These are phyloP conservation scores for Picus viridis DNA, from an alignment of 2,797 vertebrate species.

Conservation along the genomic window DNA sequence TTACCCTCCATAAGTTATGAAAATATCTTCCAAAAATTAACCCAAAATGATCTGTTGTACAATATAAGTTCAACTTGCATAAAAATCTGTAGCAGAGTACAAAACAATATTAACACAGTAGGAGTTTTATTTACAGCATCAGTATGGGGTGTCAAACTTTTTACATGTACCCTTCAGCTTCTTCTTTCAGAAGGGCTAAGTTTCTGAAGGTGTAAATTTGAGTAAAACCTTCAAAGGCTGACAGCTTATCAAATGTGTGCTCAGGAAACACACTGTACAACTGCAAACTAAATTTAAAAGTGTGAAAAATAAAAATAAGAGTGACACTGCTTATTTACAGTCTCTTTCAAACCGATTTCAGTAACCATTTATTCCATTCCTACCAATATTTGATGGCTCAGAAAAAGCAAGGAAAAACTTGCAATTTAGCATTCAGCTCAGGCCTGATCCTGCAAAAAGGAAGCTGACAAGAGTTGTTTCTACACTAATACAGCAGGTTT, in stretches of 20 bases:
- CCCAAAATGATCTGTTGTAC: constrained; percentile 26
- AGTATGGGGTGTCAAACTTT: constrained; percentile 5
- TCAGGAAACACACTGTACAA: not conserved
- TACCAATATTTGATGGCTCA: not conserved
- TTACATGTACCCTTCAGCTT: constrained; percentile 35
- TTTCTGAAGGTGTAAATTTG: constrained; percentile 3
- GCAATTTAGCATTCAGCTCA: not conserved
- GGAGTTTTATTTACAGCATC: constrained; percentile 70
- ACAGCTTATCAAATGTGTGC: not conserved
- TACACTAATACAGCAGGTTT: accelerated
- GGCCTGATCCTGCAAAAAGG: not conserved
- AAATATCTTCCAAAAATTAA: constrained; percentile 17
- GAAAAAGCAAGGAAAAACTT: not conserved
- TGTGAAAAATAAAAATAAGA: constrained; percentile 23
- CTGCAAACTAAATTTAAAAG: constrained; percentile 47
- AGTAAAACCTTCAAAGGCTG: constrained; percentile 21
- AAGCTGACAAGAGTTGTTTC: not conserved
- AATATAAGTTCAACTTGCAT: not conserved
- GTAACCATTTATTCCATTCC: not conserved
- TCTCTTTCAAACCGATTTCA: not conserved
- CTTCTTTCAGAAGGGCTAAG: not conserved
- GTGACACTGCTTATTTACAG: not conserved
- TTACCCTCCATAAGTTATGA: constrained; percentile 23
- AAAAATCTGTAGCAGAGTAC: not conserved
- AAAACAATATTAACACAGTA: constrained; percentile 31